Evolutionary conservation across 2,113 vertebrate species (phyloP), one percentile per base, ranked within the genome.

Genomic region (Catharus minimus): DNA sequence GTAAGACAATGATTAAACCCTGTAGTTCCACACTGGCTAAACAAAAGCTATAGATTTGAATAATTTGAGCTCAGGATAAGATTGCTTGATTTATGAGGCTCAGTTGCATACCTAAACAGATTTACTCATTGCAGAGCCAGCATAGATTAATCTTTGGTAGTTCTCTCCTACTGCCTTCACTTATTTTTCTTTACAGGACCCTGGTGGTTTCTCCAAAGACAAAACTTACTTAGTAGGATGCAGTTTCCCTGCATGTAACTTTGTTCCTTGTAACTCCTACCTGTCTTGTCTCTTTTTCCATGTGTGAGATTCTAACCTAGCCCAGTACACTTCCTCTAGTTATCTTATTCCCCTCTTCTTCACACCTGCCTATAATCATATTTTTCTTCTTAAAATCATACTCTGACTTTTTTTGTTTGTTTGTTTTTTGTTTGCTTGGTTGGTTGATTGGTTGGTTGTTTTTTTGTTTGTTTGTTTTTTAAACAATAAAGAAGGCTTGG

Each of bases 181-280:
- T 82, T 76, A 72, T 41, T 94, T 93, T 82, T 78, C 69, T 82
- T 87, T 87, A 84, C 43, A 61, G 66, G 69, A 82, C 66, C 26
- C 53, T 81, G 23, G 26, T 82, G 65, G 3, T 78, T 86, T 86
- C 43, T 55, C 62, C 60, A 71, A 82, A 85, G 72, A 46, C 66
- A 83, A 89, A 93, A 76, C 17, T 43, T 67, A 39, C 47, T 13
- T 73, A 73, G 33, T 52, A 66, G 24, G 26, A 86, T 74, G 39
- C 43, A 32, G 15, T 65, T 89, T 82, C 58, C 11, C 47, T 74
- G 32, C 43, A 57, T 73, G 32, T 66, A 84, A 44, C 64, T 82
- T 73, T 73, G 61, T 65, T 66, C 39, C 38, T 65, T 76, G 38
- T 76, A 55, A 23, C 23, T 89, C 18, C 64, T 61, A 41, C 41